Conservation (phyloP, 1,140 invertebrate species). For the Neocloeon triangulifer region DNA sequence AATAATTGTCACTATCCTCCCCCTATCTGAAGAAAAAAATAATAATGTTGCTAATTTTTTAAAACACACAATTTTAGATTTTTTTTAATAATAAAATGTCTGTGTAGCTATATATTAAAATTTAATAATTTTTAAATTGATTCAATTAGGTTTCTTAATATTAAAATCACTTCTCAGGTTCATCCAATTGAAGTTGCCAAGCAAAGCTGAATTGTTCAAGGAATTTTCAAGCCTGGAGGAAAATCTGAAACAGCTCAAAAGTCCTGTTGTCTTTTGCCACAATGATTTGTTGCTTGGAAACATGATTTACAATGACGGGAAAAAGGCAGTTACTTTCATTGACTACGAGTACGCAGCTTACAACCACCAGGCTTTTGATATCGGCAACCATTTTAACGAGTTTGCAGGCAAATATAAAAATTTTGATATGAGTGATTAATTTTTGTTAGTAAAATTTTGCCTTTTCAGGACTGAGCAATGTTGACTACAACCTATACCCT, state of each 20-base stretch:
- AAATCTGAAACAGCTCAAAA: slow-evolving; percentile 35
- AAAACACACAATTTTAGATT: no score
- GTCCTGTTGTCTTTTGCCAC: slow-evolving; percentile 86
- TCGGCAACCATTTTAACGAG: slow-evolving; percentile 96
- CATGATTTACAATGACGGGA: slow-evolving; percentile 50
- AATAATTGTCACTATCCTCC: no score
- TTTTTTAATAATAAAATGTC: no score
- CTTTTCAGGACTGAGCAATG: slow-evolving; percentile 39
- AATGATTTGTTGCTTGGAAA: slow-evolving; percentile 93
- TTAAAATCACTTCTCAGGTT: no score
- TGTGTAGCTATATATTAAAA: no score
- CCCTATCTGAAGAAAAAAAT: no score
- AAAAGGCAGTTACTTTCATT: slow-evolving; percentile 80
- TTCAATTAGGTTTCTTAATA: no score
- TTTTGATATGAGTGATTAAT: background rate
- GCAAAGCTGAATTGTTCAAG: slow-evolving; percentile 34
- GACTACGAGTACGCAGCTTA: slow-evolving; percentile 91
- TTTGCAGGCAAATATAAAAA: slow-evolving; percentile 53
- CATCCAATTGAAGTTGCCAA: slow-evolving; percentile 35
- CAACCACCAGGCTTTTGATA: slow-evolving; percentile 92
- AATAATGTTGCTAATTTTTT: no score
- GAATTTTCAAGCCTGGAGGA: slow-evolving; percentile 46
- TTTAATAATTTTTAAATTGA: no score
- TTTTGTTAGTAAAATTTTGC: slow-evolving; percentile 8
- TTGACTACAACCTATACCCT: slow-evolving; percentile 61